Conservation (phyloP, 1,140 invertebrate genomes). For the Homalodisca vitripennis region DNA sequence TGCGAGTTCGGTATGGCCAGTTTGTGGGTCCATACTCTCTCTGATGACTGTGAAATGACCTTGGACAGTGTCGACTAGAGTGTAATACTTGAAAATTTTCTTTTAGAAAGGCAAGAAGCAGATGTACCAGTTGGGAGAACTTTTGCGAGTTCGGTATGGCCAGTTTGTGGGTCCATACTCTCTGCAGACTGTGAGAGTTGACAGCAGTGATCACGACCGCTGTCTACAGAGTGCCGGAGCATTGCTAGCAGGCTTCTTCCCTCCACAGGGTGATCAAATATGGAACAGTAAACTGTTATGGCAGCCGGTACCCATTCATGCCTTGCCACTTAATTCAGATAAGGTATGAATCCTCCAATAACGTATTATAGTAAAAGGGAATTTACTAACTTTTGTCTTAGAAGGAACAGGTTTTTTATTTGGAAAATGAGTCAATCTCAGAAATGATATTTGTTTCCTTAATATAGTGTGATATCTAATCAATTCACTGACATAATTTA, state of each 20-base stretch:
- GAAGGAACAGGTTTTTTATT: conserved; percentile 3
- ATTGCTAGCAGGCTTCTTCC: conserved; percentile 80
- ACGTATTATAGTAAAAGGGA: not conserved
- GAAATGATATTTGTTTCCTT: conserved; percentile 29
- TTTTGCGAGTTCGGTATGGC: conserved; percentile 66
- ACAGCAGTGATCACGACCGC: conserved; percentile 78
- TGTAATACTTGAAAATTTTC: too few relatives aligned
- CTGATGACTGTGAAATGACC: too few relatives aligned
- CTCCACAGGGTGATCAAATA: conserved; percentile 62
- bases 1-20: too few relatives aligned
- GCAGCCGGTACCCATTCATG: conserved; percentile 87
- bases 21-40: too few relatives aligned
- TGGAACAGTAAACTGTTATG: conserved; percentile 74
- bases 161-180: conserved; percentile 63
- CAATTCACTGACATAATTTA: conserved; percentile 34
- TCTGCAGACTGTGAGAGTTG: conserved; percentile 62
- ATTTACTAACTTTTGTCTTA: not conserved
- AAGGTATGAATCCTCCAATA: conserved; percentile 57
- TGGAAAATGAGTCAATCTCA: conserved; percentile 11
- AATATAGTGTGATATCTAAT: not conserved
- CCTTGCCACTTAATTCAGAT: conserved; percentile 63
- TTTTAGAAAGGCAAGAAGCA: conserved; percentile 73
- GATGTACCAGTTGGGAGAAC: conserved; percentile 73
- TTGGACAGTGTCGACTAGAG: too few relatives aligned
- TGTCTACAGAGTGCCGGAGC: conserved; percentile 84